Percentiles rank a stretch among this genome's conserved stretches.
Evolutionary conservation across 2,113 vertebrate genomes (phyloP).

Genomic region (Oceanites oceanicus): DNA sequence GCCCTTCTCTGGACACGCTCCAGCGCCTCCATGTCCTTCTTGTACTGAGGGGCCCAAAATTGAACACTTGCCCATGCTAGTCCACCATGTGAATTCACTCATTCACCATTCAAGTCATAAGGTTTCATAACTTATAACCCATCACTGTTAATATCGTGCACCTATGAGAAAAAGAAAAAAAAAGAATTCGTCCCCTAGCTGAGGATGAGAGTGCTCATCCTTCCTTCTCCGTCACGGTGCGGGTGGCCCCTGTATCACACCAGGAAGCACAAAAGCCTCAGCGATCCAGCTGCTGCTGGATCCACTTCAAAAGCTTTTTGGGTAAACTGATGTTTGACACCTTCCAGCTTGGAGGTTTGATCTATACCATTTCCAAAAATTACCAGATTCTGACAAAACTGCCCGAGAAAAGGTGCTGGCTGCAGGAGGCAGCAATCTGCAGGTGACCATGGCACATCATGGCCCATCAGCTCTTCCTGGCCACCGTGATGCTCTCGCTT

Average conservation of each 20-base stretch:
- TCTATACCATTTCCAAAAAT: background rate
- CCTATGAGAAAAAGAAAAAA: background rate
- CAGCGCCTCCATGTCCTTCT: no score
- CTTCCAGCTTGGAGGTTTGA: background rate
- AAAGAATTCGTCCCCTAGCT: no score
- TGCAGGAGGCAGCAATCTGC: background rate
- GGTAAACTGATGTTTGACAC: background rate
- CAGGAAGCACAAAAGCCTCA: background rate
- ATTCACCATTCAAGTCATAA: no score
- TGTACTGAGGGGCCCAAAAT: no score
- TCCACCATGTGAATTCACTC: background rate
- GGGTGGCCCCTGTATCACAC: no score
- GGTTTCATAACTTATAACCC: background rate
- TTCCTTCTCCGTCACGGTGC: rapidly evolving
- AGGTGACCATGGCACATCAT: rapidly evolving
- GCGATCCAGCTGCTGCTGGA: background rate
- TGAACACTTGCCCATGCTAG: no score
- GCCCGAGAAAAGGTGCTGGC: background rate
- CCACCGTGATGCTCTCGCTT: background rate
- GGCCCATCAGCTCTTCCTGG: background rate
- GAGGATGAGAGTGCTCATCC: background rate
- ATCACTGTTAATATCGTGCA: background rate
- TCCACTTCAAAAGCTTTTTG: background rate
- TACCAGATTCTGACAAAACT: background rate
- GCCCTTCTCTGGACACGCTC: no score